These are phyloP conservation scores for Isaurus tuberculatus DNA, from an alignment of 92 coral and sea anemone genomes.

Conservation along the genomic window DNA sequence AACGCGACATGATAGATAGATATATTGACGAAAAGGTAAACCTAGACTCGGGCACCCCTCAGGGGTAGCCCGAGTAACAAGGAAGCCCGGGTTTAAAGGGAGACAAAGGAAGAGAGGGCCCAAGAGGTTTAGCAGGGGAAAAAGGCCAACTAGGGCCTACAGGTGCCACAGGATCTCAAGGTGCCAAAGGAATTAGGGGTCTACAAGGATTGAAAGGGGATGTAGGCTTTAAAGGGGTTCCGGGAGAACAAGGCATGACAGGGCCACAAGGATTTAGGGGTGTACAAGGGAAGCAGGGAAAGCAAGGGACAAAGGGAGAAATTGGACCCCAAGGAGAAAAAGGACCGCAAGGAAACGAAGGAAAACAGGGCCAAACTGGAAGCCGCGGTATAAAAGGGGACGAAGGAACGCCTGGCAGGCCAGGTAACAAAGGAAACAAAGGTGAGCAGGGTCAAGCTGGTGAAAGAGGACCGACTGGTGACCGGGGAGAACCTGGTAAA, in stretches of 20 bases:
- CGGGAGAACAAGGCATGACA: neutral
- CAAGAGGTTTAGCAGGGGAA: neutral
- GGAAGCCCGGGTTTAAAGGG: slow-evolving; percentile 1
- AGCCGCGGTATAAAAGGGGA: neutral
- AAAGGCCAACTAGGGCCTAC: neutral
- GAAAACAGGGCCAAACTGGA: neutral
- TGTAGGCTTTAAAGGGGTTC: neutral
- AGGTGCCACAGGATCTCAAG: slow-evolving; percentile 19
- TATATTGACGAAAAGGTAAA: too few relatives aligned
- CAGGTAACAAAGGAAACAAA: neutral
- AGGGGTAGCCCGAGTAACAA: too few relatives aligned
- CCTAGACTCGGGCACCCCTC: too few relatives aligned
- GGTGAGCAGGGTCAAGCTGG: too few relatives aligned
- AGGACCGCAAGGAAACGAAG: slow-evolving; percentile 4
- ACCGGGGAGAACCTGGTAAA: too few relatives aligned
- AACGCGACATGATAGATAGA: too few relatives aligned
- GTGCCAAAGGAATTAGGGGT: neutral
- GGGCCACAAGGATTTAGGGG: neutral
- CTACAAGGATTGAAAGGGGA: neutral
- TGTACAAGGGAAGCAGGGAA: neutral
- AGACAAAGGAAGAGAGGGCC: slow-evolving; percentile 18
- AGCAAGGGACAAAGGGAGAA: slow-evolving; percentile 1
- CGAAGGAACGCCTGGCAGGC: neutral
- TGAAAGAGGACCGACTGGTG: too few relatives aligned
- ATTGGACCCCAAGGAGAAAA: neutral